Percentiles rank a stretch among this genome's conserved stretches.
Conservation (phyloP, 2,888 invertebrate species). For the Scaptomyza reducta region DNA sequence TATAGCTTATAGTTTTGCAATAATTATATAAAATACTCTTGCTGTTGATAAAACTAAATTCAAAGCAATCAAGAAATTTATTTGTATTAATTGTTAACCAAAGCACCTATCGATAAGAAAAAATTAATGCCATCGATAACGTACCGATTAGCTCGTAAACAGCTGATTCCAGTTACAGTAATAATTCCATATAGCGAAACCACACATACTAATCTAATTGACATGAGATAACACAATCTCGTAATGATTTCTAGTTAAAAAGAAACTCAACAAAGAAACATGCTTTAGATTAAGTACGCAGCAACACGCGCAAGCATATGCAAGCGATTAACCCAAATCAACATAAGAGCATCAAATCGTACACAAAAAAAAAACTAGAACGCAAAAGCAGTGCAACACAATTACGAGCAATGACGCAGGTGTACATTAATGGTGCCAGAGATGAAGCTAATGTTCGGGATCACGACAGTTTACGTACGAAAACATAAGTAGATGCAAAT, state of each 20-base stretch:
- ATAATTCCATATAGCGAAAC: conserved; percentile 12
- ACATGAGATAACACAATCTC: conserved; percentile 16
- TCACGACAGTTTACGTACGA: conserved; percentile 74
- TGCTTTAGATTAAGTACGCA: not conserved
- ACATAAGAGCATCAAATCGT: conserved; percentile 30
- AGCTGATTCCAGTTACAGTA: conserved; percentile 39
- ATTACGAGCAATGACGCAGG: conserved; percentile 60
- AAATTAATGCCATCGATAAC: conserved; percentile 28
- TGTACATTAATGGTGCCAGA: conserved; percentile 75
- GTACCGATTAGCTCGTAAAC: conserved; percentile 17
- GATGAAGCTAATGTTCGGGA: conserved; percentile 74
- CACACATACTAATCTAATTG: not conserved
- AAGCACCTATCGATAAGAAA: not conserved
- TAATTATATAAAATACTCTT: no score
- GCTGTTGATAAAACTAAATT: no score
- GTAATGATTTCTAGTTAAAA: not conserved
- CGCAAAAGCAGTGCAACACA: conserved; percentile 24
- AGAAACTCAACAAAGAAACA: not conserved
- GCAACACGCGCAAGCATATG: not conserved
- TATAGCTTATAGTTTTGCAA: no score
- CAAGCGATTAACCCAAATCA: conserved; percentile 1
- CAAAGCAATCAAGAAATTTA: not conserved
- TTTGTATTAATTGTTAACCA: not conserved
- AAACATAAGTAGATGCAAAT: not conserved
- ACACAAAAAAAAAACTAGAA: conserved; percentile 28